Conservation (phyloP, 2,113 vertebrate species). For the Rhinoderma darwinii region DNA sequence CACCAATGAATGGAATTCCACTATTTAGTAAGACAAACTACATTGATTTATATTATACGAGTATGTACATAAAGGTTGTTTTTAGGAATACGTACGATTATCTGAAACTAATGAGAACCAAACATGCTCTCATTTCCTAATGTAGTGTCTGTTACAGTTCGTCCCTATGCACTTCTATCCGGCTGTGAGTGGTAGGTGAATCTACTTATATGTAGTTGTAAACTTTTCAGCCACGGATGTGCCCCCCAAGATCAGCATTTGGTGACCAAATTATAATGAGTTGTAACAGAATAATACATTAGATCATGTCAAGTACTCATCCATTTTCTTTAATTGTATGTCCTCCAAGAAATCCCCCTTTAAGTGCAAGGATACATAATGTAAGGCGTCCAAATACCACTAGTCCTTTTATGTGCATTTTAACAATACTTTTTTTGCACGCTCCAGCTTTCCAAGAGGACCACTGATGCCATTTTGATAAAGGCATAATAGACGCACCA, state of each 20-base stretch:
- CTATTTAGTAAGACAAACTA: not conserved
- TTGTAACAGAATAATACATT: not conserved
- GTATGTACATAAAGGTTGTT: not conserved
- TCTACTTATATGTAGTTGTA: not conserved
- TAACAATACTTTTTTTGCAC: not conserved
- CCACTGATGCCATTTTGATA: slow-evolving; percentile 38
- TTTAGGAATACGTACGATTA: not conserved
- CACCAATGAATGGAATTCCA: not conserved
- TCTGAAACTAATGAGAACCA: not conserved
- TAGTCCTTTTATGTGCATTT: not conserved
- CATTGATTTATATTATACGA: not conserved
- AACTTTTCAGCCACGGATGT: too few species aligned
- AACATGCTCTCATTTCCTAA: not conserved
- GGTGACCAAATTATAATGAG: not conserved
- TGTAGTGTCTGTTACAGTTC: not conserved
- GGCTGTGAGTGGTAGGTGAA: too few species aligned
- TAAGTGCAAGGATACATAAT: not conserved
- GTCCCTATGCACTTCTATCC: too few species aligned
- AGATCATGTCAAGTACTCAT: not conserved
- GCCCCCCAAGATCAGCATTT: not conserved
- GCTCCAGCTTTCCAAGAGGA: not conserved
- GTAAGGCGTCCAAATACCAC: not conserved
- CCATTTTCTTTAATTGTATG: not conserved
- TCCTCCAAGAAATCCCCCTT: not conserved
- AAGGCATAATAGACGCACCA: not conserved